Conservation (phyloP, 2,888 invertebrate species). For the Branchipolynoe longqiensis region DNA sequence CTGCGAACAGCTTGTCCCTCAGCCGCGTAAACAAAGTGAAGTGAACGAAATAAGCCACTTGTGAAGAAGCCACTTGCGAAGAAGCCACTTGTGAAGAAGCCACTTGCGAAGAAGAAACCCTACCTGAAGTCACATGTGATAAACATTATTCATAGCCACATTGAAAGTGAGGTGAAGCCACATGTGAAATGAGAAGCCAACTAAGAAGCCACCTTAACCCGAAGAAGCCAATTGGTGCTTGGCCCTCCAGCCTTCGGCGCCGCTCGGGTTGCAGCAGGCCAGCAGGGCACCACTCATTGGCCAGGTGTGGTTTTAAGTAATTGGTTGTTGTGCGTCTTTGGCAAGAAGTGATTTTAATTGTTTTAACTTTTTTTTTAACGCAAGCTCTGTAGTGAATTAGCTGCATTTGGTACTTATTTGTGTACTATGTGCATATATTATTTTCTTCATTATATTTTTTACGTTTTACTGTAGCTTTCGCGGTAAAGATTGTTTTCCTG, state of each 20-base stretch:
- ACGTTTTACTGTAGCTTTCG: background rate
- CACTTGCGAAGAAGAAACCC: too few relatives aligned
- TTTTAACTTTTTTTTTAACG: background rate
- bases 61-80: too few relatives aligned
- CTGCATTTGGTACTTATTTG: background rate
- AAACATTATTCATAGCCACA: too few relatives aligned
- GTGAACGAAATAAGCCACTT: too few relatives aligned
- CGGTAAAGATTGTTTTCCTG: background rate
- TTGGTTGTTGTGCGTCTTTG: constrained; percentile 34
- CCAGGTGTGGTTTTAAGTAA: constrained; percentile 21
- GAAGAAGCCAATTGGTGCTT: too few relatives aligned
- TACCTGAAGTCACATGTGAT: too few relatives aligned
- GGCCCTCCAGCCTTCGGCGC: too few relatives aligned
- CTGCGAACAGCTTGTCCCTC: too few relatives aligned
- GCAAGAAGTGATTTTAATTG: constrained; percentile 10
- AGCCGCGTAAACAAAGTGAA: too few relatives aligned
- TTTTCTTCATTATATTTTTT: background rate
- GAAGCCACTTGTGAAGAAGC: too few relatives aligned
- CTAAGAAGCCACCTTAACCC: background rate
- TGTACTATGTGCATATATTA: background rate
- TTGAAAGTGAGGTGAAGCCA: too few relatives aligned
- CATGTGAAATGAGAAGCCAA: background rate
- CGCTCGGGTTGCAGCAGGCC: background rate
- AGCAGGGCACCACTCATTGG: background rate
- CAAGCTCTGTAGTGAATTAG: constrained; percentile 4